Evolutionary conservation across 2,797 vertebrate species (phyloP), one percentile per base, ranked within the genome.

Genomic region (Triplophysa yarkandensis): DNA sequence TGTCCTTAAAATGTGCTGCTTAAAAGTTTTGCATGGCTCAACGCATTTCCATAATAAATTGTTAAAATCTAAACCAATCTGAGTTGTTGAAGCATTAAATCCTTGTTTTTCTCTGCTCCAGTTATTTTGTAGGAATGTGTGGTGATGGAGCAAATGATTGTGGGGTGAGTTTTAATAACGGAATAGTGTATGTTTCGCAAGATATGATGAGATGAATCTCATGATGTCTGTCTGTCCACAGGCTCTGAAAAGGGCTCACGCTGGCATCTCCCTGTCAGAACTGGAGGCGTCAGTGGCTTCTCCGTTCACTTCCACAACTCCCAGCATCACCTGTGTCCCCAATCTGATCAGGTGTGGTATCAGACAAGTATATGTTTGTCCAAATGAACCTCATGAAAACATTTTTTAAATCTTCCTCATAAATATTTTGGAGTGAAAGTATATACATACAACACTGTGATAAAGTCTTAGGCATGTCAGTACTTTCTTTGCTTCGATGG

Each of bases 131-230:
- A 74, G 97, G 96, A 43, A 99, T 99, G 98, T 99, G 98, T 74
- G 98, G 98, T 79, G 98, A 99, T 39, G 98, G 98, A 58, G 98
- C 97, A 55, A 99, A 99, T 54, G 98, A 99, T 84, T 99, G 97
- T 86, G 97, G 97, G 41, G 97, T 99, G 92, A 88, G 95, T 94
- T 83, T 52, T 14, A 21, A 11, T 43, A n/a, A n/a, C n/a, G n/a
- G n/a, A n/a, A n/a, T n/a, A n/a, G n/a, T n/a, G n/a, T n/a, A n/a
- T n/a, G n/a, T n/a, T n/a, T n/a, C n/a, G n/a, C n/a, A n/a, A n/a
- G n/a, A n/a, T n/a, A n/a, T 58, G 27, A 14, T 21, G 11, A 27
- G 6, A 28, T n/a, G 46, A 6, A 3, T 23, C 5, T 72, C 14
- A 52, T 58, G n/a, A 54, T 39, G 30, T 30, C 7, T 28, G 43